phyloP scores from a whole-genome alignment of 1,140 invertebrate species.

The Eriosoma lanigerum region DNA sequence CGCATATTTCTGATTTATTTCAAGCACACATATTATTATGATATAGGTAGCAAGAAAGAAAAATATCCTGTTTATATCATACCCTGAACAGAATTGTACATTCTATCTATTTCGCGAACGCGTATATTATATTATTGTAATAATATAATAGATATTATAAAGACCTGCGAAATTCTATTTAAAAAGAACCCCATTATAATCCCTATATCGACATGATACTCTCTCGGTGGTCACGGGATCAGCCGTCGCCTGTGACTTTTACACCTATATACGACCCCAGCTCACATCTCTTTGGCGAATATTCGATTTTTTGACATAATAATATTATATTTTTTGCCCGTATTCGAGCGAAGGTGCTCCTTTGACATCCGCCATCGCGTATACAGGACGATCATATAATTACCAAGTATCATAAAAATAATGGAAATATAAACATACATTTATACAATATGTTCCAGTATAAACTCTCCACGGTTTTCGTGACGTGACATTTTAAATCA shows the following conservation, averaged over 20 bases:
- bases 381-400: no score
- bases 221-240: conserved; percentile 4
- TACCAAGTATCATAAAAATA: no score
- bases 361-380: background rate
- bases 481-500: no score
- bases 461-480: no score
- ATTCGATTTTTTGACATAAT: conserved; percentile 6
- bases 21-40: no score
- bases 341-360: background rate
- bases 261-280: background rate
- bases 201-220: conserved; percentile 2
- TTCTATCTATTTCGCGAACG: no score
- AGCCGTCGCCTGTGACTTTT: background rate
- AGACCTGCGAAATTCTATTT: background rate
- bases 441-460: no score
- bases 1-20: no score
- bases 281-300: background rate
- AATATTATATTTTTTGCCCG: background rate
- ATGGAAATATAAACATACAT: no score
- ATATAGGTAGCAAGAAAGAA: no score
- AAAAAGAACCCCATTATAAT: conserved; percentile 35
- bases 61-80: no score
- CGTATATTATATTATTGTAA: background rate
- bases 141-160: background rate
- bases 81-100: no score